Base-by-base conservation (phyloP, 2,113 vertebrate species). In the Chloropsis hardwickii region DNA sequence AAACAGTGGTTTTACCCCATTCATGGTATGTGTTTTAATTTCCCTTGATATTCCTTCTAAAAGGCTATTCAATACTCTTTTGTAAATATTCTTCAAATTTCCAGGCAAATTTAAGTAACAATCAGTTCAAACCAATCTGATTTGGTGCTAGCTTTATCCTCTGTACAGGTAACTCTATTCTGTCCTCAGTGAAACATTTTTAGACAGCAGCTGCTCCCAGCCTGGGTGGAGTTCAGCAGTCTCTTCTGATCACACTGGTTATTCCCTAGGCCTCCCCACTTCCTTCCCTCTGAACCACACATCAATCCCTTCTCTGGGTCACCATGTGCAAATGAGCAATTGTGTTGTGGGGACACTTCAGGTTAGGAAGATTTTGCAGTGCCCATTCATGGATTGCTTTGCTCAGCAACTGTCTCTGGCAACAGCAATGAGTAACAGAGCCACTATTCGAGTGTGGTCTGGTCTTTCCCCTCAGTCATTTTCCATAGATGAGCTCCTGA, bases 191-290 rank as follows among this genome's bases (percentile, higher is more conserved):
- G 21, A 39, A 6, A 4, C 5, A 5, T 27, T 28, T 40, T 54
- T 2, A 10, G 47, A 33, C 2, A 62, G 61, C 47, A 82, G 28
- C 10, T 44, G 21, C 33, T 65, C 45, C 40, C 56, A 57, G 21
- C 7, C 19, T 29, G 24, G 24, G 15, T 24, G 76, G 77, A 60
- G 39, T 11, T 56, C 40, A n/a, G 22, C 24, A n/a, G 12, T 25
- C 10, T 50, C 48, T 67, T 56, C 58, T 62, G 29, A 21, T 64
- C 44, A 15, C 24, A 10, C 2, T 22, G 14, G 12, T 39, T 45
- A 13, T 20, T 58, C 17, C 64, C 17, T 17, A 89, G 20, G 6
- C 28, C 44, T 69, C 0, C 0, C 28, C 17, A 17, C 72, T 72
- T 23, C 45, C 20, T 33, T 60, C 65, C 39, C 15, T 69, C 29